phyloP scores from a whole-genome alignment of 1,140 invertebrate species.

The Drosophila rhopaloa region DNA sequence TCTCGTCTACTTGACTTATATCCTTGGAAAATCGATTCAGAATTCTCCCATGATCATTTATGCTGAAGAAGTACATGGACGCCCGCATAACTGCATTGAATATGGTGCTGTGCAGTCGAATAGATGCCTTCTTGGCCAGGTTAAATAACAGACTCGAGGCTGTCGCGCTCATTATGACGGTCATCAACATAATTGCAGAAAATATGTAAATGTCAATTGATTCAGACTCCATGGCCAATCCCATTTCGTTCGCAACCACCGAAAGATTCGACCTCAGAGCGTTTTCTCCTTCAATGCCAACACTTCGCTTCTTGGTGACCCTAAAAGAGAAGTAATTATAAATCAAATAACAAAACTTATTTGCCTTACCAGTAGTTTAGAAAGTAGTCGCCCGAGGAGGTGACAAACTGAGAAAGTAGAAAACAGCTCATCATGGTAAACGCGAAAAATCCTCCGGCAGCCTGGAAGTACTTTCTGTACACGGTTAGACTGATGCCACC shows the following conservation, averaged over 20 bases:
- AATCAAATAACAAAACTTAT: background rate
- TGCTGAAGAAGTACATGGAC: slow-evolving; percentile 93
- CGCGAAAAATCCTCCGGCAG: slow-evolving; percentile 86
- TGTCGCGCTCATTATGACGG: slow-evolving; percentile 87
- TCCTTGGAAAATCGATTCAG: slow-evolving; percentile 91
- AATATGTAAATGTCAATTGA: slow-evolving; percentile 82
- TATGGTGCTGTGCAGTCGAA: slow-evolving; percentile 91
- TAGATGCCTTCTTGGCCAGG: slow-evolving; percentile 90
- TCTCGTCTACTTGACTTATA: slow-evolving; percentile 93
- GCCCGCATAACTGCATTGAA: slow-evolving; percentile 90
- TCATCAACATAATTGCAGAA: slow-evolving; percentile 88
- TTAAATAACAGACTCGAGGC: slow-evolving; percentile 87
- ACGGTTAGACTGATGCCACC: slow-evolving; percentile 86
- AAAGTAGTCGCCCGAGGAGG: slow-evolving; percentile 88
- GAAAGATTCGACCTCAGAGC: too few species aligned
- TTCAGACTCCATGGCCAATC: slow-evolving; percentile 76
- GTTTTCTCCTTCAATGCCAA: too few species aligned
- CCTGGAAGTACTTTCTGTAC: slow-evolving; percentile 87
- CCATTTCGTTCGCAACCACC: too few species aligned
- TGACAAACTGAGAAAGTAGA: slow-evolving; percentile 86
- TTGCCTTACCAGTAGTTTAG: slow-evolving; percentile 86
- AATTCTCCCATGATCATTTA: slow-evolving; percentile 85
- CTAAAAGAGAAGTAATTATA: background rate
- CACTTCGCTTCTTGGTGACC: background rate
- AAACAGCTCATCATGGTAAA: slow-evolving; percentile 82